Evolutionary conservation across 1,140 invertebrate genomes (phyloP), one percentile per base, ranked within the genome.

Genomic region (Ericerus pela): DNA sequence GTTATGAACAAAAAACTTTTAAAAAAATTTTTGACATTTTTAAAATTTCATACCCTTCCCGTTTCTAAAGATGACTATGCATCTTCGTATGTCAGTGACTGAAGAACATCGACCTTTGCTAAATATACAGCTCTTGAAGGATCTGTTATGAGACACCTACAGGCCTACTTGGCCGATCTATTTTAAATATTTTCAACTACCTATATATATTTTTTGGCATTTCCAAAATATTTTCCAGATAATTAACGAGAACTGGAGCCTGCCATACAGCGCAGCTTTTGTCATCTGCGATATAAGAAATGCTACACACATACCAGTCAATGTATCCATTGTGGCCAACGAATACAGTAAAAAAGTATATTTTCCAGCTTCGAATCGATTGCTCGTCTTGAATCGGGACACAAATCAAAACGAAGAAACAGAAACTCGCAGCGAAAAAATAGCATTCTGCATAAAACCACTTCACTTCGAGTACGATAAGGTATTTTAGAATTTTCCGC

Each of bases 391-490:
- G 29, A 56, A 43, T 27, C 56, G 41, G 11, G 31, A 54, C 16
- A 30, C 33, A 76, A 12, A 65, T 79, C 30, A 67, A 68, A 8
- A 62, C 64, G 68, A 72, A 53, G 72, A 69, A 3, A 68, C 74
- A 58, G n/a, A n/a, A n/a, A n/a, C n/a, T n/a, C n/a, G n/a, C n/a
- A n/a, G n/a, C n/a, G 73, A 77, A 53, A 74, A 73, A 55, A 79
- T 96, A 24, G 88, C 82, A 2, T 79, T 95, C n/a, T 96, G 93
- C 68, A 84, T 96, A 11, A 94, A 95, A 63, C 91, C 93, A 0
- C 75, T 96, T 31, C 91, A 95, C 69, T 93, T 86, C 65, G 78
- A 84, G 59, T 96, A 92, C 69, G 83, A 91, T 65, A 76, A 79
- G 62, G 79, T 79, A 68, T 65, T 67, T 60, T 58, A n/a, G n/a